Conservation (phyloP, 1,140 invertebrate species). For the Cardiocondyla obscurior region DNA sequence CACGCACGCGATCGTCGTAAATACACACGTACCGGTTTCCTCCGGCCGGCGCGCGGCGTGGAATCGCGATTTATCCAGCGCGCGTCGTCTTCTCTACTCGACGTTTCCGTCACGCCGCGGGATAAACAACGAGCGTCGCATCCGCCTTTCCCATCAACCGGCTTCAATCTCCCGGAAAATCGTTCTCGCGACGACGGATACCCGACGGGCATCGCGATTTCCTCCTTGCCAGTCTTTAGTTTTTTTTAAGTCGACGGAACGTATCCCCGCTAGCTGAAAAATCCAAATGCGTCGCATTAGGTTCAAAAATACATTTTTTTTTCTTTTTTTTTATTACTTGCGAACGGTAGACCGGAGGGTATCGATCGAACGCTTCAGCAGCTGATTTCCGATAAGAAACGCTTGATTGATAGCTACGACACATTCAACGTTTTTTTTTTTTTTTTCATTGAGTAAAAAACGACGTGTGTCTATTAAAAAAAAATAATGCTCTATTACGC, state of each 20-base stretch:
- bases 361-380: conserved; percentile 24
- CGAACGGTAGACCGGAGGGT: neutral
- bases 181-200: neutral
- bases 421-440: neutral
- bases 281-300: neutral
- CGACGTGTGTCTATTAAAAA: too few relatives aligned
- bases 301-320: conserved; percentile 4
- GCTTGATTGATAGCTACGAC: conserved; percentile 3
- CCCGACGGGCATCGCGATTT: neutral
- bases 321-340: conserved; percentile 25
- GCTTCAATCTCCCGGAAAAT: neutral
- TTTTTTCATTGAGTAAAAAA: too few relatives aligned
- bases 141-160: neutral
- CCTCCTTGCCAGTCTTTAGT: neutral
- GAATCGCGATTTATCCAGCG: too few relatives aligned
- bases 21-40: neutral
- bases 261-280: too few relatives aligned
- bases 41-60: too few relatives aligned
- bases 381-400: conserved; percentile 17
- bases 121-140: neutral
- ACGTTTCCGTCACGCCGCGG: neutral
- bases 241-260: neutral
- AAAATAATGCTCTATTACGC: neutral
- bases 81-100: neutral
- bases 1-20: neutral